Evolutionary conservation across 2,888 invertebrate genomes (phyloP), one percentile per base, ranked within the genome.

Genomic region (Cryptocephalus primarius): DNA sequence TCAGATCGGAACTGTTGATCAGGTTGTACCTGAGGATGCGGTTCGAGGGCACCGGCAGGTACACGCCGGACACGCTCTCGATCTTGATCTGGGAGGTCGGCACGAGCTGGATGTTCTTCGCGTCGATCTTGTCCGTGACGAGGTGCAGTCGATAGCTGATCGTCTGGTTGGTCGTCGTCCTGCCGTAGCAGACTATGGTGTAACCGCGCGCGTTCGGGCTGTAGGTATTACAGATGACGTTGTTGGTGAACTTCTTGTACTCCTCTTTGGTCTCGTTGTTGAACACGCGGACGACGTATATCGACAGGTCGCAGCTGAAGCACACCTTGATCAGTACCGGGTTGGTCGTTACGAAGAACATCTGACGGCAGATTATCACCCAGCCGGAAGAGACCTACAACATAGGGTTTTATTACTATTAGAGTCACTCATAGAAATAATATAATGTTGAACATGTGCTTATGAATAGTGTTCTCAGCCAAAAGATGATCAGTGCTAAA

Each of bases 101-200:
- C 34, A 58, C 39, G 1, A 45, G 22, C 0, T 55, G 9, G 22
- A 53, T n/a, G 14, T 55, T 47, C 13, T 45, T 41, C 9, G 41
- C 41, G 9, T 46, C 40, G 14, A 48, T 50, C 32, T 52, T 55
- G 31, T 50, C 46, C 1, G 44, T 47, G 0, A 48, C 49, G 32
- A 57, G 43, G 8, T 46, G 40, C 9, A 68, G 45, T 42, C 65
- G 65, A 58, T 60, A 68, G 8, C 45, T 45, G 9, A 60, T 22
- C 12, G 48, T 44, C n/a, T 44, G 44, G 1, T 51, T 34, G 10
- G 41, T 46, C 1, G 53, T 40, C 6, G 57, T 46, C 59, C 59
- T 65, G n/a, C 66, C 69, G 45, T 68, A 67, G 39, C 60, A 61
- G 1, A 68, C 43, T 4, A 67, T 51, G 0, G 68, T 68, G 44